Conservation (phyloP, 2,113 vertebrate species). For the chimpanzee (Pan troglodytes) region NHGRI_mPanTro3-v2.1_pri NC_072407.2:35315501-35316000, state of each 20-base stretch:
- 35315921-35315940: not conserved
- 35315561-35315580: not conserved
- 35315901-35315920: not conserved
- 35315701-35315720: not conserved
- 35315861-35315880: not conserved
- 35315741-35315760: not conserved
- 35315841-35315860: not conserved
- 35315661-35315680: not conserved
- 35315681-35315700: not conserved
- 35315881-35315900: not conserved
- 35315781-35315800: not conserved
- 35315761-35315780: not conserved
- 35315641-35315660: not conserved
- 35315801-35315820: not conserved
- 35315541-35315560: not conserved
- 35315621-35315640: not conserved
- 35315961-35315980: not conserved
- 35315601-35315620: not conserved
- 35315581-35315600: constrained; percentile 1
- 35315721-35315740: not conserved
- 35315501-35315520: not conserved
- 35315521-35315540: not conserved
- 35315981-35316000: not conserved
- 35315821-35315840: not conserved
- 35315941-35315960: not conserved